A percentile compares a stretch with the other conserved stretches of the same genome.
Conservation (phyloP, 2,113 vertebrate genomes). For the Pygoscelis antarcticus region DNA sequence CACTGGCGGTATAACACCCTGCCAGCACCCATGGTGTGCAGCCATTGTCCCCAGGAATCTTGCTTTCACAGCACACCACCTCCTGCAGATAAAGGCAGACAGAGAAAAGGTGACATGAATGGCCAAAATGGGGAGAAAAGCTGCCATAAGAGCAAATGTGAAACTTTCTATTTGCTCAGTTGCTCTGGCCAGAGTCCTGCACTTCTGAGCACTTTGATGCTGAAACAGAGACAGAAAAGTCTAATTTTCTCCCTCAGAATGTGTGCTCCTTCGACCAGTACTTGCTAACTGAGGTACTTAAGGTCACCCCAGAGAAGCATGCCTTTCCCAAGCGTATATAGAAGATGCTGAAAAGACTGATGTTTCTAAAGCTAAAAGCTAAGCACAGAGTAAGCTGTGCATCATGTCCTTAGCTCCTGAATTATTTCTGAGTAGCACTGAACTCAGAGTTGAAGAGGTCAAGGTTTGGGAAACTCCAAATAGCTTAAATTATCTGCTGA, state of each 20-base stretch:
- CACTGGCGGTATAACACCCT: neutral
- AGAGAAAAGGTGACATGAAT: neutral
- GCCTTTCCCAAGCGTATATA: neutral
- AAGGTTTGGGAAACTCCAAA: neutral
- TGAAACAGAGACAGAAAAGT: neutral
- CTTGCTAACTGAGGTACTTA: neutral
- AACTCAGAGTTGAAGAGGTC: neutral
- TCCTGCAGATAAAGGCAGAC: neutral
- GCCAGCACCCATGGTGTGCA: neutral
- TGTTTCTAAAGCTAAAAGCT: neutral
- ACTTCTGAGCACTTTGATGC: neutral
- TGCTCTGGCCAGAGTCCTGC: neutral
- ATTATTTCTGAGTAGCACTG: constrained; percentile 2
- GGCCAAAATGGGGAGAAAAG: neutral
- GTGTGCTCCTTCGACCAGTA: neutral
- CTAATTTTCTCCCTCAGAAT: neutral
- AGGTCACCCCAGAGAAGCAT: neutral
- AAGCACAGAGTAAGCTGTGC: neutral
- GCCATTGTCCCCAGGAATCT: neutral
- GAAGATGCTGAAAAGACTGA: neutral
- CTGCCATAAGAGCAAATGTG: neutral
- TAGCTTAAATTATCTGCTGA: neutral
- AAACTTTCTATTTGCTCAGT: neutral
- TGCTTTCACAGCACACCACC: neutral
- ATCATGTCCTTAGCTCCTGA: neutral